Evolutionary conservation across 1,140 invertebrate genomes (phyloP), one percentile per base, ranked within the genome.

Genomic region (Teleopsis dalmanni): DNA sequence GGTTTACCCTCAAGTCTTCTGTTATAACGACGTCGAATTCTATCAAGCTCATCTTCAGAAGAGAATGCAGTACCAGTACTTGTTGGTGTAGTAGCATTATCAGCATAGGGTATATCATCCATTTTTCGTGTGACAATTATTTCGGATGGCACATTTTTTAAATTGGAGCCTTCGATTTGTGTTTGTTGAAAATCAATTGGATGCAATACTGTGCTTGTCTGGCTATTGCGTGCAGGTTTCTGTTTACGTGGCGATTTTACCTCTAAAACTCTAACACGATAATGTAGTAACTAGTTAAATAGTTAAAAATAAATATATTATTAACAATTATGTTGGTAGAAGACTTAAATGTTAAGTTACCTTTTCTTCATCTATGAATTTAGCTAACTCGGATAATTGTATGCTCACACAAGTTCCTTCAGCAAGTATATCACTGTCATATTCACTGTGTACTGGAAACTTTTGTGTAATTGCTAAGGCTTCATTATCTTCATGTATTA

Each of bases 401-500:
- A 70, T 58, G 35, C 55, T 63, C 21, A 69, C 59, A 19, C 66
- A 68, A 7, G 65, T 68, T 44, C 65, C 65, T 14, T 68, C 65
- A 45, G 54, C 54, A 2, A 68, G 52, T 13, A 68, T 68, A 29
- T 68, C 65, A 42, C 55, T 54, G 46, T 65, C 62, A 43, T 69
- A 65, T 51, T 69, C 66, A 56, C 61, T 66, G 48, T 70, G 66
- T 16, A 66, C 61, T 0, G 65, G 65, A 47, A 62, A 70, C 52
- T 66, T 65, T 31, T 69, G 65, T 33, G 59, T 65, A 38, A 65
- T 45, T 23, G 60, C 60, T 4, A 65, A 46, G 1, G 62, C 57
- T 22, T 65, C 63, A 47, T 69, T 66, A 18, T 69, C 57, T 38
- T 57, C 55, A 27, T 62, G 60, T 7, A 57, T 35, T 16, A 70